These are phyloP conservation scores for Ciconia nigra DNA, from an alignment of 2,797 vertebrate genomes.

Conservation along the genomic window DNA sequence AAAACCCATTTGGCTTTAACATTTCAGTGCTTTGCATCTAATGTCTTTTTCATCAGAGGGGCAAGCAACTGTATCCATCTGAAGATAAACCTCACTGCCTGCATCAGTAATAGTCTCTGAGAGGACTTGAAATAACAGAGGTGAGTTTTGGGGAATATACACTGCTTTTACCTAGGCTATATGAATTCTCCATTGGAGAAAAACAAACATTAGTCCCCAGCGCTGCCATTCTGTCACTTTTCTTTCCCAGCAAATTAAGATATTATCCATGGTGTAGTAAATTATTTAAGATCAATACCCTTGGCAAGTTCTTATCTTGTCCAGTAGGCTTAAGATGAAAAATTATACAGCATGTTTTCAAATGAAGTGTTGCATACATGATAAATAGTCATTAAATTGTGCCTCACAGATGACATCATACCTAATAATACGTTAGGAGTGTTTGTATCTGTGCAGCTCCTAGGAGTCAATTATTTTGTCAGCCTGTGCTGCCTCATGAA, in stretches of 20 bases:
- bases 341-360: not conserved
- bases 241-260: slow-evolving; percentile 11
- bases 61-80: not conserved
- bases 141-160: not conserved
- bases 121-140: not conserved
- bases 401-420: slow-evolving; percentile 22
- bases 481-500: not conserved
- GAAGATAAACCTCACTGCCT: not conserved
- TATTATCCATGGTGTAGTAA: not conserved
- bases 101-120: not conserved
- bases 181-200: not conserved
- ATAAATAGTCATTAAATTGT: slow-evolving; percentile 30
- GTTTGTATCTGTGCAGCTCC: not conserved
- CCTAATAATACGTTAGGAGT: not conserved
- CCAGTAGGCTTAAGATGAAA: slow-evolving; percentile 25
- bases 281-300: slow-evolving; percentile 40
- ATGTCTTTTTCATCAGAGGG: not conserved
- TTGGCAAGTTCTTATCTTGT: slow-evolving; percentile 33
- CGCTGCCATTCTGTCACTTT: not conserved
- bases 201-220: not conserved
- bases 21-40: not conserved
- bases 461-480: slow-evolving; percentile 25
- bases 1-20: not conserved
- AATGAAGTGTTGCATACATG: not conserved
- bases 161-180: not conserved